phyloP scores from a whole-genome alignment of 2,888 invertebrate species.

The Drosophila basisetae region DNA sequence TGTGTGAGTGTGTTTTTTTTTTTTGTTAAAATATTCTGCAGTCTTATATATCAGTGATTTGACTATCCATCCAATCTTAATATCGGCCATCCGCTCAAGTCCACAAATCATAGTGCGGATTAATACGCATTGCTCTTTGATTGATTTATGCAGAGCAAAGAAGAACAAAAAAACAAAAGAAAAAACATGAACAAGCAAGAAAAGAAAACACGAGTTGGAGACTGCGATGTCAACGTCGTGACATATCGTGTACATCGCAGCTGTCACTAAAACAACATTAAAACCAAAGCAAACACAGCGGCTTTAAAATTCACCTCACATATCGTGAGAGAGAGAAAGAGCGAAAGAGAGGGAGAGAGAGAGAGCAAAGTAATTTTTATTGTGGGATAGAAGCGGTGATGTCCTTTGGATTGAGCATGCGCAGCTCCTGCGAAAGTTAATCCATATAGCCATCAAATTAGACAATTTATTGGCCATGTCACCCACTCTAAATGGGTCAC shows the following conservation, averaged over 20 bases:
- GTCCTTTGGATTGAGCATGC: not conserved
- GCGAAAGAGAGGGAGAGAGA: not conserved
- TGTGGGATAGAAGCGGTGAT: not conserved
- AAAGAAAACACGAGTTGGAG: not conserved
- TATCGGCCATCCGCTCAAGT: conserved; percentile 24
- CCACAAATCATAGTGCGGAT: conserved; percentile 27
- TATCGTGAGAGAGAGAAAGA: not conserved
- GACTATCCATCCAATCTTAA: conserved; percentile 5
- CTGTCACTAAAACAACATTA: conserved; percentile 71
- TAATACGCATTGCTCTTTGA: conserved; percentile 15
- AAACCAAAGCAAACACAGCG: conserved; percentile 54
- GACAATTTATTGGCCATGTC: conserved; percentile 2
- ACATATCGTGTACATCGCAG: conserved; percentile 46
- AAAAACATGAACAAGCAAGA: not conserved
- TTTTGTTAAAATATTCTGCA: conserved; percentile 1
- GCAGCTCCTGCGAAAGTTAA: not conserved
- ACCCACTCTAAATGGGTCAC: conserved; percentile 15
- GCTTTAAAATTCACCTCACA: conserved; percentile 46
- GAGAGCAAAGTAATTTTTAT: not conserved
- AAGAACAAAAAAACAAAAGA: not conserved
- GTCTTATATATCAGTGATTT: conserved; percentile 20
- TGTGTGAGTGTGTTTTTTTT: not conserved
- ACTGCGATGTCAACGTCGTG: conserved; percentile 2
- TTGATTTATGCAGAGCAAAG: conserved; percentile 37
- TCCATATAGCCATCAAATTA: conserved; percentile 1